phyloP scores from a whole-genome alignment of 2,888 invertebrate species.

The Mesorhabditis sp. region DNA sequence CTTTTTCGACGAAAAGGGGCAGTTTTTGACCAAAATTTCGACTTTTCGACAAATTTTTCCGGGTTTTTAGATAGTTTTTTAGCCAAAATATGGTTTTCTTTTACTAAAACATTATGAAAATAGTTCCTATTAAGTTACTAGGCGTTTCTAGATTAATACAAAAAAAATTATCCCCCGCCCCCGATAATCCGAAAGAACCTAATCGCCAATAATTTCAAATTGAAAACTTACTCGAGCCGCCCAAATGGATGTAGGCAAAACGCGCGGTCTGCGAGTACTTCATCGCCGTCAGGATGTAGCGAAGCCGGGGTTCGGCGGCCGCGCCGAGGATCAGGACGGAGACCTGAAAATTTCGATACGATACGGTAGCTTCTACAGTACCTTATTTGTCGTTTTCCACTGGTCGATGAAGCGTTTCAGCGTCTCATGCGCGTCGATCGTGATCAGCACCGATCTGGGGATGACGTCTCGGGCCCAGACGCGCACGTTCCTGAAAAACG shows the following conservation, averaged over 20 bases:
- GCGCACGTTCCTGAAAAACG: conserved; percentile 42
- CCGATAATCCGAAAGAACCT: too few species aligned
- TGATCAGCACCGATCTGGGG: conserved; percentile 52
- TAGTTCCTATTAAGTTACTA: too few species aligned
- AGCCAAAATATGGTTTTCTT: too few species aligned
- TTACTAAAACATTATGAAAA: too few species aligned
- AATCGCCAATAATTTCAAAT: background rate
- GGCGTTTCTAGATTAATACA: too few species aligned
- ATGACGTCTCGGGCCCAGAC: conserved; percentile 58
- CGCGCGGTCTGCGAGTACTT: conserved; percentile 45
- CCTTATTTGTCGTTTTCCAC: conserved; percentile 48
- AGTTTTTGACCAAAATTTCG: too few species aligned
- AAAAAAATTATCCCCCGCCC: too few species aligned
- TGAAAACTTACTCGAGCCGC: conserved; percentile 16
- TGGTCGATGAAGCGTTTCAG: conserved; percentile 48
- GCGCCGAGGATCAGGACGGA: conserved; percentile 50
- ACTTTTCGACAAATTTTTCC: too few species aligned
- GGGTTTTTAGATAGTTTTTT: background rate
- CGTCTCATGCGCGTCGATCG: conserved; percentile 29
- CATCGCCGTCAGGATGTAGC: conserved; percentile 55
- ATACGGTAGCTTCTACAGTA: conserved; percentile 10
- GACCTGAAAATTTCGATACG: conserved; percentile 25
- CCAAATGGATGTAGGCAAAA: conserved; percentile 50
- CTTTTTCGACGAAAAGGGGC: too few species aligned
- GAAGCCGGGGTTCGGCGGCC: conserved; percentile 39